Evolutionary conservation across 2,113 vertebrate genomes (phyloP).

Genomic region (Etheostoma spectabile): DNA sequence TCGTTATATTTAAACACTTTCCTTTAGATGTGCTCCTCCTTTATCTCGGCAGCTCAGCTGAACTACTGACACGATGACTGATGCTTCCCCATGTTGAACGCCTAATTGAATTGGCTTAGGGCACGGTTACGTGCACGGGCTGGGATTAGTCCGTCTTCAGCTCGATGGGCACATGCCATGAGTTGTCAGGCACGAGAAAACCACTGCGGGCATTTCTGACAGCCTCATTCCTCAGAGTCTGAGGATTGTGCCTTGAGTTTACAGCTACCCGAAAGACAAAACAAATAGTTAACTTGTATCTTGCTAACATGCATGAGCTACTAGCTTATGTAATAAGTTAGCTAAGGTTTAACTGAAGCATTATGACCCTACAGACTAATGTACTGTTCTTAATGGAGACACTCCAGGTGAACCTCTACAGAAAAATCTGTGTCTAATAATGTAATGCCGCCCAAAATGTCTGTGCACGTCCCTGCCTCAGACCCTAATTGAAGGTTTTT

Average conservation of each 20-base stretch:
- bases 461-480: background rate
- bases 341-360: no score
- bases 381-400: no score
- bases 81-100: conserved; percentile 31
- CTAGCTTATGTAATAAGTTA: no score
- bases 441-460: no score
- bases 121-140: conserved; percentile 26
- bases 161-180: conserved; percentile 43
- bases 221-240: conserved; percentile 22
- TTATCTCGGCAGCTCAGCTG: background rate
- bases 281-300: no score
- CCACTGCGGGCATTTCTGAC: conserved; percentile 47
- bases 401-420: no score
- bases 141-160: conserved; percentile 49
- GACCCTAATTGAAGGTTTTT: conserved; percentile 30
- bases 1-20: conserved; percentile 26
- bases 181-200: conserved; percentile 48
- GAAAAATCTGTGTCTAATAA: no score
- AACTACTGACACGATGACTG: conserved; percentile 42
- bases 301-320: no score
- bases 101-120: conserved; percentile 57
- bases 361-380: no score
- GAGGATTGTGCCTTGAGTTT: no score
- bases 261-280: no score
- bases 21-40: conserved; percentile 4